These are phyloP conservation scores for Cyanistes caeruleus DNA, from an alignment of 2,113 vertebrate species.

Conservation along the genomic window DNA sequence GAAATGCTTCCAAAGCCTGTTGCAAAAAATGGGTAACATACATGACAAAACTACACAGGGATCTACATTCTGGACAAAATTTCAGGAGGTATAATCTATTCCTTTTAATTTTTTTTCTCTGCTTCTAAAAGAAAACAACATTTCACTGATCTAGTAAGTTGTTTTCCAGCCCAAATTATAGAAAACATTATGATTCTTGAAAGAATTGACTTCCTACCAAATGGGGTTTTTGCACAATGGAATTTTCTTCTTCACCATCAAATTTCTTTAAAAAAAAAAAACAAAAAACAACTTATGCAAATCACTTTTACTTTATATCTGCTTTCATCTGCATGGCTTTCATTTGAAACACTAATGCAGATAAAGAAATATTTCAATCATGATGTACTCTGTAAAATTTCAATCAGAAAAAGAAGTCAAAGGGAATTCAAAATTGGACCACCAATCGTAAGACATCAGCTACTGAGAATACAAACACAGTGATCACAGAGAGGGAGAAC, in stretches of 20 bases:
- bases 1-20: background rate
- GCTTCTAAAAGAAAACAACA: background rate
- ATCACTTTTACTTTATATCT: background rate
- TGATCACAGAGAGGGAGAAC: background rate
- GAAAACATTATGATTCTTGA: background rate
- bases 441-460: background rate
- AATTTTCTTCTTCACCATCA: background rate
- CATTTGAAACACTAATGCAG: background rate
- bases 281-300: background rate
- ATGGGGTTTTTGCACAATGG: background rate
- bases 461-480: background rate
- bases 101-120: background rate
- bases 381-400: background rate
- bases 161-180: background rate
- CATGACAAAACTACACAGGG: background rate
- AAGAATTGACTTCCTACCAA: background rate
- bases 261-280: background rate
- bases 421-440: background rate
- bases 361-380: background rate
- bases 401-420: background rate
- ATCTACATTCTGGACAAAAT: background rate
- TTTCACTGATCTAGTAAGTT: background rate
- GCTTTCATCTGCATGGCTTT: background rate
- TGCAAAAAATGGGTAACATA: background rate
- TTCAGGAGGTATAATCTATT: background rate